Conservation (phyloP, 2,797 vertebrate genomes). For the Spatula versicolor region DNA sequence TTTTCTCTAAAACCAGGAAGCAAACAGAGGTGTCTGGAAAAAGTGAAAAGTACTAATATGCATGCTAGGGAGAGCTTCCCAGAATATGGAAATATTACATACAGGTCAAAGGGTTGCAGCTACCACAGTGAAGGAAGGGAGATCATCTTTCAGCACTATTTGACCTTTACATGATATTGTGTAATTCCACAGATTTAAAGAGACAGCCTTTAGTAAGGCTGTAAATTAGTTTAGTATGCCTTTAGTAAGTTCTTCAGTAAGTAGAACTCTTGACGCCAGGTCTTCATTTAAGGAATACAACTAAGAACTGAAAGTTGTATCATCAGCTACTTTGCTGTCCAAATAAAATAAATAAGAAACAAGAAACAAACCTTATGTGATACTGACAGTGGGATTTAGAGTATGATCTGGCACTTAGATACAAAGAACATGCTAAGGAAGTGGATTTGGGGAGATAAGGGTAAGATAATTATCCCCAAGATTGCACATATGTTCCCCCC, state of each 20-base stretch:
- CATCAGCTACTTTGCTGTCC: not conserved
- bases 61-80: not conserved
- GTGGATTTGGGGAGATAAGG: not conserved
- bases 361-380: not conserved
- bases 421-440: not conserved
- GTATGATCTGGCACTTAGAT: not conserved
- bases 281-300: not conserved
- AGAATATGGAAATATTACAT: not conserved
- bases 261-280: not conserved
- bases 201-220: not conserved
- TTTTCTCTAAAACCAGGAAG: not conserved
- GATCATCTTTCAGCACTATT: not conserved
- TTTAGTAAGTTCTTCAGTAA: not conserved
- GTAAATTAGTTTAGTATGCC: too few species aligned
- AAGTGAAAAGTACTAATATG: not conserved
- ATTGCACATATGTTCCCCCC: not conserved
- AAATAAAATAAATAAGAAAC: not conserved
- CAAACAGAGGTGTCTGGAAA: not conserved
- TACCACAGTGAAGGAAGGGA: not conserved
- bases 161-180: not conserved
- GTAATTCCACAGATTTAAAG: not conserved
- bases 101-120: not conserved
- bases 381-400: not conserved
- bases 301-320: not conserved
- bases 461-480: not conserved